Evolutionary conservation across 2,888 invertebrate species (phyloP).

Genomic region (Tribolium freemani): DNA sequence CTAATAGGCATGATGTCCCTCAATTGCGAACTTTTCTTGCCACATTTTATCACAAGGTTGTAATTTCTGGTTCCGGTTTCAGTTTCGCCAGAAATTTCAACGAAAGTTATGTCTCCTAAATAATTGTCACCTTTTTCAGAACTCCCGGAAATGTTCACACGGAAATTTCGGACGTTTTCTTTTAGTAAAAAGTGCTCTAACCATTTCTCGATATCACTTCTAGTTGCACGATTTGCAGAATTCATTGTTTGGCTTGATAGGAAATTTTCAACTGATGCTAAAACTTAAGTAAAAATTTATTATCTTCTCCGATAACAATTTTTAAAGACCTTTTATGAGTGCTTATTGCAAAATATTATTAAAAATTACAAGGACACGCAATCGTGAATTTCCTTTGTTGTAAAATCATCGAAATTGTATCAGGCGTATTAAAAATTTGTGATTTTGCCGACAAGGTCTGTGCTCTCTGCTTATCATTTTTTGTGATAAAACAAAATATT

Average conservation of each 20-base stretch:
- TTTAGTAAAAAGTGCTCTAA: slow-evolving; percentile 9
- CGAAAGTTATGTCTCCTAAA: slow-evolving; percentile 35
- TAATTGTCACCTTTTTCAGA: slow-evolving; percentile 35
- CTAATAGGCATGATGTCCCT: slow-evolving; percentile 25
- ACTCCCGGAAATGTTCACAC: slow-evolving; percentile 8
- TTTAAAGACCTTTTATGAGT: background rate
- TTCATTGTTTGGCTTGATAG: slow-evolving; percentile 2
- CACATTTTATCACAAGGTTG: slow-evolving; percentile 25
- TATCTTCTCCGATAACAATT: background rate
- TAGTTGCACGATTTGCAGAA: slow-evolving; percentile 23
- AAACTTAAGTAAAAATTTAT: background rate
- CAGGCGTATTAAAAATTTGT: too few species aligned
- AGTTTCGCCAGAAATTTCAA: slow-evolving; percentile 3
- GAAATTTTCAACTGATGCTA: too few species aligned
- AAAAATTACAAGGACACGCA: background rate
- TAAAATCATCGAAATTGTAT: too few species aligned
- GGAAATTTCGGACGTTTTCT: slow-evolving; percentile 1
- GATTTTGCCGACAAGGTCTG: too few species aligned
- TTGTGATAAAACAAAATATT: too few species aligned
- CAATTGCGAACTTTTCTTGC: slow-evolving; percentile 19
- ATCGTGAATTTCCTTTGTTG: too few species aligned
- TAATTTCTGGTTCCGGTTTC: background rate
- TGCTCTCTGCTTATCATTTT: too few species aligned
- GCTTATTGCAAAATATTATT: background rate
- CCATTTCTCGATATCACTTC: slow-evolving; percentile 13